Evolutionary conservation across 1,140 invertebrate genomes (phyloP).

Genomic region (Drosophila nasuta): DNA sequence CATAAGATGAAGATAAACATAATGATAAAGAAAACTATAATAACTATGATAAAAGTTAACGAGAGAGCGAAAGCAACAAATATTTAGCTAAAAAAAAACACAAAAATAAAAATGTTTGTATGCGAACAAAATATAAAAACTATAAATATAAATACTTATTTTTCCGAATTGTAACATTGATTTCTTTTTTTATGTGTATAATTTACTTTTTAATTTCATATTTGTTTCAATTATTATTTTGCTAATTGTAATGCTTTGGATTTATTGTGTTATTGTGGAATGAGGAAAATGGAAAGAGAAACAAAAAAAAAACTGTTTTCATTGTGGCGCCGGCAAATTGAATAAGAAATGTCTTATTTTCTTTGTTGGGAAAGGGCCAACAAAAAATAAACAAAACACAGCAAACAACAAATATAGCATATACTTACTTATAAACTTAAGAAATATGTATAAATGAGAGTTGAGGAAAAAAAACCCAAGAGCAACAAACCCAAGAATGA

Average conservation of each 20-base stretch:
- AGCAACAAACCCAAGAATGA: slow-evolving; percentile 49
- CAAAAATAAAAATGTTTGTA: slow-evolving; percentile 21
- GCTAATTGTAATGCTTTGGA: slow-evolving; percentile 50
- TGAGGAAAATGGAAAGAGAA: slow-evolving; percentile 47
- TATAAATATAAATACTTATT: slow-evolving; percentile 52
- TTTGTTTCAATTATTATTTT: slow-evolving; percentile 32
- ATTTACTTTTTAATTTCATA: slow-evolving; percentile 23
- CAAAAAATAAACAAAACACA: slow-evolving; percentile 22
- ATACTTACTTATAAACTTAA: slow-evolving; percentile 40
- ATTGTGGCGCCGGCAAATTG: slow-evolving; percentile 53
- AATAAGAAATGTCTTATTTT: slow-evolving; percentile 58
- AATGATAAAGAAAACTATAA: slow-evolving; percentile 41
- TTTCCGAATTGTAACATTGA: slow-evolving; percentile 55
- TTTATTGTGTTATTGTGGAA: slow-evolving; percentile 50
- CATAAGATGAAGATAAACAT: slow-evolving; percentile 41
- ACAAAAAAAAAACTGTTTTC: slow-evolving; percentile 56
- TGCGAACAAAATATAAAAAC: slow-evolving; percentile 30
- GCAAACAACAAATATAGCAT: slow-evolving; percentile 9
- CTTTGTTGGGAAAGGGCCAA: slow-evolving; percentile 39
- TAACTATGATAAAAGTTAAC: slow-evolving; percentile 43
- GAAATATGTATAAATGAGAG: slow-evolving; percentile 39
- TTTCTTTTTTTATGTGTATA: slow-evolving; percentile 43
- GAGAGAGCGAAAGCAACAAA: slow-evolving; percentile 55
- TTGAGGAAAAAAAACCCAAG: slow-evolving; percentile 40
- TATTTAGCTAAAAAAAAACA: slow-evolving; percentile 33